Percentiles rank a stretch among this genome's conserved stretches.
phyloP scores from a whole-genome alignment of 2,888 invertebrate species.

The Drosophila maculinotata region DNA sequence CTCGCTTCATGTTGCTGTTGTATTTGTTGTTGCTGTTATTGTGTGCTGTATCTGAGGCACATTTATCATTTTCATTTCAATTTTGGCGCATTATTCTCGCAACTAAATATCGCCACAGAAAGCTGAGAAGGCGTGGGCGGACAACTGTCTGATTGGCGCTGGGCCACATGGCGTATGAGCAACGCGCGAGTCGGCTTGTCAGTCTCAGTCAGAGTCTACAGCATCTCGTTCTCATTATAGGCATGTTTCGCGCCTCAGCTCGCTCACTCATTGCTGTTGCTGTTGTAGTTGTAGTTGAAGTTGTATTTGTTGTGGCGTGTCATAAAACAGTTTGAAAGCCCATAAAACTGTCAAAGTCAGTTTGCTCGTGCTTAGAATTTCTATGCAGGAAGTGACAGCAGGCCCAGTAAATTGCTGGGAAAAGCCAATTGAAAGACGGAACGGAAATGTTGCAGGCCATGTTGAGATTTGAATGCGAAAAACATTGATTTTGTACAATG shows the following conservation, averaged over 20 bases:
- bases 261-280: slow-evolving; percentile 43
- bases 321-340: slow-evolving; percentile 85
- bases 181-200: slow-evolving; percentile 60
- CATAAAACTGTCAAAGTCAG: slow-evolving; percentile 84
- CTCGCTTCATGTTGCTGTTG: slow-evolving; percentile 31
- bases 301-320: slow-evolving; percentile 67
- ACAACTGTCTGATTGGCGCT: slow-evolving; percentile 81
- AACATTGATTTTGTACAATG: slow-evolving; percentile 26
- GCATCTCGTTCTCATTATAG: slow-evolving; percentile 66
- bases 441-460: slow-evolving; percentile 58
- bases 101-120: slow-evolving; percentile 62
- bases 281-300: slow-evolving; percentile 21
- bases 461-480: slow-evolving; percentile 4
- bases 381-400: slow-evolving; percentile 70
- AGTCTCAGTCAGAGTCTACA: slow-evolving; percentile 34
- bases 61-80: slow-evolving; percentile 79
- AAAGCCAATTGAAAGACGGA: slow-evolving; percentile 51
- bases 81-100: slow-evolving; percentile 78
- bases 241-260: slow-evolving; percentile 62
- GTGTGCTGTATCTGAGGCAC: slow-evolving; percentile 70
- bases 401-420: slow-evolving; percentile 28
- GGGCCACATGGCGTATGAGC: slow-evolving; percentile 77
- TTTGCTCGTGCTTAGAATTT: slow-evolving; percentile 65
- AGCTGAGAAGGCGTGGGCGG: slow-evolving; percentile 71
- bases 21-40: slow-evolving; percentile 24